These are phyloP conservation scores for Rhynchophorus ferrugineus DNA, from an alignment of 1,140 invertebrate genomes.

Conservation along the genomic window DNA sequence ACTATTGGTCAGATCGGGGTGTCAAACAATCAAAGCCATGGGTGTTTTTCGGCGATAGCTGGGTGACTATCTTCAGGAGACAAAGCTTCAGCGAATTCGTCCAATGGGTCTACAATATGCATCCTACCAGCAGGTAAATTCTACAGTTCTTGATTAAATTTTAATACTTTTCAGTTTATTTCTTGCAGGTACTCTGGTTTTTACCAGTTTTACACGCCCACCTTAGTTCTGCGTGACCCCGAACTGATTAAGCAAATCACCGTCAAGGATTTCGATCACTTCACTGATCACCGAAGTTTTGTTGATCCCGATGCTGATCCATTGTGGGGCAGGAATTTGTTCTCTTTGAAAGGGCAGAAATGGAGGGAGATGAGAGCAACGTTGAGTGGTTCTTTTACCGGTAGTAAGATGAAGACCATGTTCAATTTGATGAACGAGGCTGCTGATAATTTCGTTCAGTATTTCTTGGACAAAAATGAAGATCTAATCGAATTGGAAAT, in stretches of 20 bases:
- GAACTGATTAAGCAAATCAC: conserved; percentile 45
- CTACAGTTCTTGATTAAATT: conserved; percentile 1
- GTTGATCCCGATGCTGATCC: conserved; percentile 44
- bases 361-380: conserved; percentile 40
- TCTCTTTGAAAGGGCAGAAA: conserved; percentile 28
- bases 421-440: conserved; percentile 34
- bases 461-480: conserved; percentile 27
- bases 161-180: conserved; percentile 1
- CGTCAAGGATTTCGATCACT: no score
- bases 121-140: conserved; percentile 19
- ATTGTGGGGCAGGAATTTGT: conserved; percentile 43
- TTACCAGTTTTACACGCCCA: conserved; percentile 40
- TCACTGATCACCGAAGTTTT: conserved; percentile 43
- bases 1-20: conserved; percentile 42
- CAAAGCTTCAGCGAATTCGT: conserved; percentile 14
- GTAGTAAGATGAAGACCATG: conserved; percentile 39
- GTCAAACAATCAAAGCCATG: conserved; percentile 39
- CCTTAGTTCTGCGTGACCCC: conserved; percentile 39
- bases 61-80: neutral
- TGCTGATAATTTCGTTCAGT: conserved; percentile 30
- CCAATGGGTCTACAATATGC: conserved; percentile 14
- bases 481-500: conserved; percentile 23
- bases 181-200: conserved; percentile 39
- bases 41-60: conserved; percentile 37
- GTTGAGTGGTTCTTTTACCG: conserved; percentile 40